phyloP scores from a whole-genome alignment of 2,888 invertebrate species.

The Limenitis camilla region DNA sequence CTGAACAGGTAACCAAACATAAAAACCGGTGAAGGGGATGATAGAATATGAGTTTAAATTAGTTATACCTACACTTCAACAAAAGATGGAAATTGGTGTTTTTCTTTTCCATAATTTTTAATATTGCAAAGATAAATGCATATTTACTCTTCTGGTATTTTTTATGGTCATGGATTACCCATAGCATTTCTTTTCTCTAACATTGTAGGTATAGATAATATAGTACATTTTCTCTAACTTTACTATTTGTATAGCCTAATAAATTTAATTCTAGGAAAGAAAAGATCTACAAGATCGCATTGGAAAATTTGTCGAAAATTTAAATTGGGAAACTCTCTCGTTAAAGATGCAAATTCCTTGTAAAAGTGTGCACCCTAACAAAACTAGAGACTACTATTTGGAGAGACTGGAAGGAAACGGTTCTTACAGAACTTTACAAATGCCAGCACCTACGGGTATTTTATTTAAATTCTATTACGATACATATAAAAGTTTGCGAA shows the following conservation, averaged over 20 bases:
- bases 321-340: conserved; percentile 49
- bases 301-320: conserved; percentile 46
- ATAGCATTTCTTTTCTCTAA: no score
- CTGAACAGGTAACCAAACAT: conserved; percentile 39
- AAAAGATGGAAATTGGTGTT: no score
- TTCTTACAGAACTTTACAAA: conserved; percentile 52
- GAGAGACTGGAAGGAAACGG: conserved; percentile 50
- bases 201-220: no score
- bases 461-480: no score
- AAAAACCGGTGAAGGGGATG: neutral
- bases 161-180: no score
- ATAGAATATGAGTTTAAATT: neutral
- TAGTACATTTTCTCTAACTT: no score
- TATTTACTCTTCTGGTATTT: no score
- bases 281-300: conserved; percentile 40
- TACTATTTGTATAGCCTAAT: neutral
- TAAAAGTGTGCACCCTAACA: conserved; percentile 32
- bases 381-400: conserved; percentile 45
- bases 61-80: no score
- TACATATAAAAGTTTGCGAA: no score
- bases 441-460: conserved; percentile 44
- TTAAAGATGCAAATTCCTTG: conserved; percentile 61
- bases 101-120: no score
- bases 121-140: no score
- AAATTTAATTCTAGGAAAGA: conserved; percentile 38